Conservation (phyloP, 1,140 invertebrate species). For the Bombus superbus region DNA sequence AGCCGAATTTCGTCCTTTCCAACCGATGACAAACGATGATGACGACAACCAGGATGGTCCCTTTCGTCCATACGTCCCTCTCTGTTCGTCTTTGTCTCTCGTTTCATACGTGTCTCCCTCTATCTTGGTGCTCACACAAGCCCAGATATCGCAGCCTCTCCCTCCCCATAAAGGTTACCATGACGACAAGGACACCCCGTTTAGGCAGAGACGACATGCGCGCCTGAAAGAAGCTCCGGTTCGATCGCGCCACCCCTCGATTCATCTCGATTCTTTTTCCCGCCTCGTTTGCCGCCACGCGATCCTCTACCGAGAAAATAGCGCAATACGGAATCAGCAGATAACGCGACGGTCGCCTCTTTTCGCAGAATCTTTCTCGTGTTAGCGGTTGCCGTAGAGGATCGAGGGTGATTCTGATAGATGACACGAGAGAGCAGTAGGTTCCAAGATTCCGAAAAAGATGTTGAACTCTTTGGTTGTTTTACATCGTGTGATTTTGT, state of each 20-base stretch:
- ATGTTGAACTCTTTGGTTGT: no score
- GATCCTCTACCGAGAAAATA: slow-evolving; percentile 39
- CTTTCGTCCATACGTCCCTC: background rate
- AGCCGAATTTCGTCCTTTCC: slow-evolving; percentile 10
- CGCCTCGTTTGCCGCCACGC: slow-evolving; percentile 41
- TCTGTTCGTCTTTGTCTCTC: background rate
- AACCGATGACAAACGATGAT: slow-evolving; percentile 55
- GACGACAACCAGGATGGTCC: slow-evolving; percentile 20
- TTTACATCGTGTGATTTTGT: no score
- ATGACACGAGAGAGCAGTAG: no score
- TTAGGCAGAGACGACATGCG: slow-evolving; percentile 61
- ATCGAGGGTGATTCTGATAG: background rate
- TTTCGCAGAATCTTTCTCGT: background rate
- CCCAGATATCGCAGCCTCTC: slow-evolving; percentile 16
- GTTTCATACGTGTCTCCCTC: background rate
- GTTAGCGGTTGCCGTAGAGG: background rate
- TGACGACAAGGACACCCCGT: slow-evolving; percentile 63
- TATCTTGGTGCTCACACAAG: background rate
- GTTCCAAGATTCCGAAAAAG: no score
- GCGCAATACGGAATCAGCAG: slow-evolving; percentile 10
- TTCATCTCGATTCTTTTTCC: slow-evolving; percentile 54
- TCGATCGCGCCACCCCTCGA: slow-evolving; percentile 55
- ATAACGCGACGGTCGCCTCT: background rate
- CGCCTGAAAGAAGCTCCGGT: slow-evolving; percentile 53
- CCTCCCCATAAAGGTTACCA: slow-evolving; percentile 49